Base-by-base conservation (phyloP, 2,888 invertebrate species). In the Lottia scabra region DNA sequence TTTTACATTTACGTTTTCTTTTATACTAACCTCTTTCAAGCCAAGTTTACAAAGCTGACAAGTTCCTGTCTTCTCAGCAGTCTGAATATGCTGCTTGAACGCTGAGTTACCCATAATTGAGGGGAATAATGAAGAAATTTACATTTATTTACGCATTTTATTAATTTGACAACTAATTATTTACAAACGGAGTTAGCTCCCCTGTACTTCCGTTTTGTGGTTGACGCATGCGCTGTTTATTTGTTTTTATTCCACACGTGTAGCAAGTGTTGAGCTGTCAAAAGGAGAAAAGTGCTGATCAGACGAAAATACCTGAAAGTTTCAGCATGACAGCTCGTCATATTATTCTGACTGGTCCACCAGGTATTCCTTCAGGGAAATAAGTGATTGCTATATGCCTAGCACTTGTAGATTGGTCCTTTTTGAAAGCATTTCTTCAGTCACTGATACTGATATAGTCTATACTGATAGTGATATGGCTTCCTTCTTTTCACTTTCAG, bases 51-150 rank as follows among this genome's bases (percentile, higher is more conserved):
- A 94, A 77, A 99, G 91, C 89, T 97, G 97, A 75, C 98, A 92
- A 46, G 97, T 94, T 19, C 98, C 98, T 26, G 98, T 99, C 91
- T 98, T 98, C 84, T 95, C 94, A 16, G 98, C 98, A 70, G 95
- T 98, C 88, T 97, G 96, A 86, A 96, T 93, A 89, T 98, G 98
- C 87, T 84, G 95, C 88, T 96, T 96, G 70, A 96, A 94, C 73
- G 81, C 81, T 16, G 96, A 93, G 90, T 97, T 98, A 68, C 97
- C 97, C 97, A 98, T 97, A 44, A 71, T 83, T 67, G 48, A 46
- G 63, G n/a, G 30, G 23, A 44, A 68, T 26, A 63, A 48, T n/a
- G 13, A 8, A 16, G 15, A 15, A 26, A 64, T 27, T 26, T 27
- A 27, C 64, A 64, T 64, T 64, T 10, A 26, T 27, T 27, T 13